Percentiles rank a stretch among this genome's conserved stretches.
Conservation (phyloP, 2,113 vertebrate genomes). For the Jaculus jaculus region DNA sequence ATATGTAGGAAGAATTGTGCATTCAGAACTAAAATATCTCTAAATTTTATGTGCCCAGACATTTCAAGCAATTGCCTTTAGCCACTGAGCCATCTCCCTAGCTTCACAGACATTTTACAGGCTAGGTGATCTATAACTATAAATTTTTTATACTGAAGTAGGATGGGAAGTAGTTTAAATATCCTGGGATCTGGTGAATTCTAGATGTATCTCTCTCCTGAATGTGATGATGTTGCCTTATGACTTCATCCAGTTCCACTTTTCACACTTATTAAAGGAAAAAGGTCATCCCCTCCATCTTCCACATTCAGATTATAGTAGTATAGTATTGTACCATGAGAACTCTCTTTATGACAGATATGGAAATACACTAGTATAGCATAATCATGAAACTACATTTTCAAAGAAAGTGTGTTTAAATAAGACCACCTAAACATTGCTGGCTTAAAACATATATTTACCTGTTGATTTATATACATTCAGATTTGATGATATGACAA, state of each 20-base stretch:
- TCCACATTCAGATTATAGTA: background rate
- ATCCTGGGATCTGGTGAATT: background rate
- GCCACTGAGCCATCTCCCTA: too few species aligned
- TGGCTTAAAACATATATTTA: background rate
- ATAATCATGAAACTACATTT: background rate
- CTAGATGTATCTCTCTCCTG: background rate
- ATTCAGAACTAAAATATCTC: background rate
- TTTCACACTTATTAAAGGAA: background rate
- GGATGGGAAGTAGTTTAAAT: background rate
- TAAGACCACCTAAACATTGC: background rate
- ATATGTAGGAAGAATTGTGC: background rate
- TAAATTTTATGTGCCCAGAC: background rate
- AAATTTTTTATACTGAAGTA: background rate
- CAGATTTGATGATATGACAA: background rate
- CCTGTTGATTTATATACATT: slow-evolving; percentile 3
- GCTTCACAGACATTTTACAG: background rate
- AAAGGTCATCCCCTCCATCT: background rate
- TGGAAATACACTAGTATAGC: background rate
- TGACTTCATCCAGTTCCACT: background rate
- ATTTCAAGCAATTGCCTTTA: too few species aligned
- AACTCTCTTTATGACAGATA: background rate
- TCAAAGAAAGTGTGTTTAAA: background rate
- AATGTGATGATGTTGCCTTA: background rate
- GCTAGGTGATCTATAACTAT: background rate
- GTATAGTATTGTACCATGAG: background rate